Evolutionary conservation across 2,113 vertebrate species (phyloP).

Genomic region (Thymallus thymallus): DNA sequence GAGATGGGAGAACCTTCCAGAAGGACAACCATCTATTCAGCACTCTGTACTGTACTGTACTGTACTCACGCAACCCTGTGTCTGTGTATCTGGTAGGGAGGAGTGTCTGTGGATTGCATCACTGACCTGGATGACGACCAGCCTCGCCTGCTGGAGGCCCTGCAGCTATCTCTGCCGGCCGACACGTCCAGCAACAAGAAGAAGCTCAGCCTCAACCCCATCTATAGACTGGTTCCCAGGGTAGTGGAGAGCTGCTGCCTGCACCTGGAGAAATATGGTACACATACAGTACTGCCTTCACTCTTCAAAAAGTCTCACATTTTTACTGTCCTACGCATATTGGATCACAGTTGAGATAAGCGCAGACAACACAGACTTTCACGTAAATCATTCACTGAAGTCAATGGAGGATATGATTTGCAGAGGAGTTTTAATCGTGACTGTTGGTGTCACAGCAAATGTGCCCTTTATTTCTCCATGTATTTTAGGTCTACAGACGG

Average conservation of each 20-base stretch:
- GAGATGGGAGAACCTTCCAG: too few species aligned
- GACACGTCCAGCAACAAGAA: constrained; percentile 88
- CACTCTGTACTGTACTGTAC: too few species aligned
- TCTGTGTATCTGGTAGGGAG: constrained; percentile 77
- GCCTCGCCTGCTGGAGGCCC: constrained; percentile 91
- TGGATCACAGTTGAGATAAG: background rate
- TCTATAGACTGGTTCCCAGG: constrained; percentile 94
- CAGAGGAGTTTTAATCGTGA: background rate
- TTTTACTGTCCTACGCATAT: too few species aligned
- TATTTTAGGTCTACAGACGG: constrained; percentile 87
- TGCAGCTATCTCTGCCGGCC: constrained; percentile 92
- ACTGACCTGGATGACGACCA: constrained; percentile 97
- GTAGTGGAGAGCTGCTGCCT: constrained; percentile 95
- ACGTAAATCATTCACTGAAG: too few species aligned
- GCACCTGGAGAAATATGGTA: constrained; percentile 95
- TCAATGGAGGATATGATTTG: background rate
- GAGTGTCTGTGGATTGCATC: constrained; percentile 98
- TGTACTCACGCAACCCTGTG: constrained; percentile 61
- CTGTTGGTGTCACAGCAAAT: background rate
- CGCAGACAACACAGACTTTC: too few species aligned
- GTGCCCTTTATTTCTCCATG: constrained; percentile 4
- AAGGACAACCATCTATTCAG: too few species aligned
- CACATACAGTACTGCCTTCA: constrained; percentile 38
- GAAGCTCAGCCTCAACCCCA: constrained; percentile 95
- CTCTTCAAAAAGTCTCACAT: too few species aligned